Evolutionary conservation across 1,140 invertebrate species (phyloP).

Genomic region (Halyomorpha halys): DNA sequence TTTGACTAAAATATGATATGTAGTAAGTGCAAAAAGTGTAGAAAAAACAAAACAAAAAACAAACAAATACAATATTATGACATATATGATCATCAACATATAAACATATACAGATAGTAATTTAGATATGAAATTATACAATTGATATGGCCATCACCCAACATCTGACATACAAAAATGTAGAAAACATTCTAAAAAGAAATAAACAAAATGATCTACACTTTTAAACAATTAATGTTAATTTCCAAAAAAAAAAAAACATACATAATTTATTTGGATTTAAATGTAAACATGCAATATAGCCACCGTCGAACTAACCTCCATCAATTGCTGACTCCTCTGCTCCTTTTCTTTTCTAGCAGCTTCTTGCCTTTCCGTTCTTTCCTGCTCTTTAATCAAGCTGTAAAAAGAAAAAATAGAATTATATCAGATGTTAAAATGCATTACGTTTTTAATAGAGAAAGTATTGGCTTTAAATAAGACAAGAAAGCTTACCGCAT

Average conservation of each 20-base stretch:
- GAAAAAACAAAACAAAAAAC: too few species aligned
- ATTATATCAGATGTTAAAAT: not conserved
- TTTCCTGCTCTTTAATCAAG: slow-evolving; percentile 63
- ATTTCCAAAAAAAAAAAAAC: slow-evolving; percentile 31
- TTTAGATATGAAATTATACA: not conserved
- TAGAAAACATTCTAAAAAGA: slow-evolving; percentile 23
- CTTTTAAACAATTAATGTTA: slow-evolving; percentile 26
- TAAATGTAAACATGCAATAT: slow-evolving; percentile 7
- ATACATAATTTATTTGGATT: slow-evolving; percentile 20
- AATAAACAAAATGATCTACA: slow-evolving; percentile 21
- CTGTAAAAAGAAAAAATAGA: slow-evolving; percentile 38
- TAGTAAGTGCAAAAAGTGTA: too few species aligned
- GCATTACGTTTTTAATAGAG: not conserved
- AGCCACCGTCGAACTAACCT: slow-evolving; percentile 39
- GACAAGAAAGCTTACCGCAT: slow-evolving; percentile 37
- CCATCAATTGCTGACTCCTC: slow-evolving; percentile 52
- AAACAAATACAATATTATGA: too few species aligned
- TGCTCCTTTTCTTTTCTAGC: slow-evolving; percentile 61
- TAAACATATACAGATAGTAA: too few species aligned
- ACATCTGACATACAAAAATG: slow-evolving; percentile 19
- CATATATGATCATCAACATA: too few species aligned
- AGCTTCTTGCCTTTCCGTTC: slow-evolving; percentile 64
- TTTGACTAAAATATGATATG: too few species aligned
- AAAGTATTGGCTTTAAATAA: too few species aligned
- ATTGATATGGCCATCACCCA: slow-evolving; percentile 5